phyloP scores from a whole-genome alignment of 1,140 invertebrate species.

The Cydia fagiglandana region DNA sequence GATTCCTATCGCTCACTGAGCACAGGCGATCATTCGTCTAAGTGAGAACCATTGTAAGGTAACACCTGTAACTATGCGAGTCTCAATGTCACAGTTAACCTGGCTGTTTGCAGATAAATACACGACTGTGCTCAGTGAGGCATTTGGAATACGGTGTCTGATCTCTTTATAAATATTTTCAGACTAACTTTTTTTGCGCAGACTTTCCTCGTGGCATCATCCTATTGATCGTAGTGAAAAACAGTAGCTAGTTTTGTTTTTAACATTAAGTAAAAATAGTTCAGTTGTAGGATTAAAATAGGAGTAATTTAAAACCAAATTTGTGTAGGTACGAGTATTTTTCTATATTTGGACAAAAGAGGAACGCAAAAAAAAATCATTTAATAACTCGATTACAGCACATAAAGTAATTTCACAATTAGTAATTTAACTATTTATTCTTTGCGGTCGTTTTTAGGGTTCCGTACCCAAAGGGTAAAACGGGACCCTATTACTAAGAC shows the following conservation, averaged over 20 bases:
- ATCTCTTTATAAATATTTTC: conserved; percentile 8
- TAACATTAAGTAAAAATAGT: neutral
- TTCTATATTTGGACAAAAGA: too few relatives aligned
- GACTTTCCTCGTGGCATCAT: neutral
- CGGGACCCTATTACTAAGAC: too few relatives aligned
- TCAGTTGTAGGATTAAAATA: too few relatives aligned
- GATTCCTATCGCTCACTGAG: neutral
- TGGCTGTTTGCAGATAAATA: neutral
- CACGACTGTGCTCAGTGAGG: neutral
- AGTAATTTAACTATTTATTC: too few relatives aligned
- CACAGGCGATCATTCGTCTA: neutral
- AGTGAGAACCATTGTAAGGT: neutral
- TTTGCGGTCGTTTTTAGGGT: too few relatives aligned
- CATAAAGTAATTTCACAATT: too few relatives aligned
- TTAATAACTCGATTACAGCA: too few relatives aligned
- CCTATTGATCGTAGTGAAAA: neutral
- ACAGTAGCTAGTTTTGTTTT: neutral
- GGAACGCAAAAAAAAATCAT: too few relatives aligned
- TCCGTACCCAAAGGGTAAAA: too few relatives aligned
- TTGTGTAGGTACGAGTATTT: too few relatives aligned
- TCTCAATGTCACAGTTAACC: neutral
- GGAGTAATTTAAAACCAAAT: too few relatives aligned
- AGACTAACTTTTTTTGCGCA: neutral
- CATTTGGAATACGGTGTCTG: neutral
- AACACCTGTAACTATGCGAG: neutral